These are phyloP conservation scores for Byasa hedistus DNA, from an alignment of 2,888 invertebrate genomes.

Conservation along the genomic window DNA sequence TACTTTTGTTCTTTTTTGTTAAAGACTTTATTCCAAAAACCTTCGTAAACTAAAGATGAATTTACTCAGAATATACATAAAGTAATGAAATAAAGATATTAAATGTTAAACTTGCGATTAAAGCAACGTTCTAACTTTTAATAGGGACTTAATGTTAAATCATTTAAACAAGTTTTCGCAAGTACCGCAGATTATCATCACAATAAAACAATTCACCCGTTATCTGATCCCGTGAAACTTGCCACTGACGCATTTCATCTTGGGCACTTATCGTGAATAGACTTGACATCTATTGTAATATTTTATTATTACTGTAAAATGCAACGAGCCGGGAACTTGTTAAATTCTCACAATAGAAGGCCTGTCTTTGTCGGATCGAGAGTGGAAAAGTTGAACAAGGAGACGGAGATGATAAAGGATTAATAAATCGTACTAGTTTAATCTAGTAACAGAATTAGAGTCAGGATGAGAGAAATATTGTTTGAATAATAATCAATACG, in stretches of 20 bases:
- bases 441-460: slow-evolving; percentile 16
- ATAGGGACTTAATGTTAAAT: slow-evolving; percentile 12
- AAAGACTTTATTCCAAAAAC: background rate
- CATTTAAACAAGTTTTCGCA: slow-evolving; percentile 47
- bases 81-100: background rate
- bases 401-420: slow-evolving; percentile 51
- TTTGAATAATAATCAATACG: slow-evolving; percentile 11
- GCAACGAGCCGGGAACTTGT: slow-evolving; percentile 76
- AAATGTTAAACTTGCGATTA: background rate
- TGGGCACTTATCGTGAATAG: slow-evolving; percentile 74
- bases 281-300: slow-evolving; percentile 77
- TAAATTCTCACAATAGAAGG: slow-evolving; percentile 72
- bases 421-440: slow-evolving; percentile 31
- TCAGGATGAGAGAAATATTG: slow-evolving; percentile 1
- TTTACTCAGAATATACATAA: background rate
- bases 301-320: slow-evolving; percentile 76
- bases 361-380: slow-evolving; percentile 72
- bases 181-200: slow-evolving; percentile 42
- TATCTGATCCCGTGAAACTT: slow-evolving; percentile 69
- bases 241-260: slow-evolving; percentile 69
- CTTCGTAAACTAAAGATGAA: background rate
- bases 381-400: slow-evolving; percentile 72
- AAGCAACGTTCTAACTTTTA: background rate
- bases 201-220: slow-evolving; percentile 60
- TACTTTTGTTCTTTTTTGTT: background rate